Evolutionary conservation across 2,797 vertebrate genomes (phyloP), one percentile per base, ranked within the genome.

Genomic region (Sitta carolinensis): DNA sequence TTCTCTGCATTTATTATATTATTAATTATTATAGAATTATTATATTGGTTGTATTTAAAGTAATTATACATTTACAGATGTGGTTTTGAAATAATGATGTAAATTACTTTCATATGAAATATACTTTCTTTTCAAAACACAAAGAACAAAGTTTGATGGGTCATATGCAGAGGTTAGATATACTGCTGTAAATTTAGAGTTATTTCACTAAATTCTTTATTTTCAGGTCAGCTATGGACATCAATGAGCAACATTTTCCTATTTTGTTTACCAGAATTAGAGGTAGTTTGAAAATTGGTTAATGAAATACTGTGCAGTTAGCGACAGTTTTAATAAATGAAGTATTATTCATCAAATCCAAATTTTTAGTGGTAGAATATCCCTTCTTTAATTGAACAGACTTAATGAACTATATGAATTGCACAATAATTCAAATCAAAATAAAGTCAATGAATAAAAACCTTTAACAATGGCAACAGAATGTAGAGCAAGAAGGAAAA

Each of bases 61-160:
- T 47, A 88, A 91, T 92, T 94, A 72, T n/a, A 57, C 54, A 73
- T 89, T 76, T 87, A 93, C 48, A 93, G 70, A 76, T 73, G 76
- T 82, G 82, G 55, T 59, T 94, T 93, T 90, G 84, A 90, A 94
- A 73, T 48, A 72, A 83, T n/a, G 16, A 73, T 59, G 34, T 89
- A 63, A 92, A 92, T 86, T 69, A 25, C 23, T 93, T 84, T 89
- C 66, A 88, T 19, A 72, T 59, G 48, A 81, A 92, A 77, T 67
- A 55, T 27, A 63, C 63, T 68, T 93, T 93, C 29, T 89, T 76
- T 84, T 84, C 82, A 90, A 89, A 94, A 73, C 30, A 61, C n/a
- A 77, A 68, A 80, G 12, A 73, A 78, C 69, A 57, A 87, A 64
- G 4, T 51, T 74, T 87, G 78, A 34, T 81, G 61, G 55, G 40